These are phyloP conservation scores for Tholera decimalis DNA, from an alignment of 2,888 invertebrate species.

Conservation along the genomic window DNA sequence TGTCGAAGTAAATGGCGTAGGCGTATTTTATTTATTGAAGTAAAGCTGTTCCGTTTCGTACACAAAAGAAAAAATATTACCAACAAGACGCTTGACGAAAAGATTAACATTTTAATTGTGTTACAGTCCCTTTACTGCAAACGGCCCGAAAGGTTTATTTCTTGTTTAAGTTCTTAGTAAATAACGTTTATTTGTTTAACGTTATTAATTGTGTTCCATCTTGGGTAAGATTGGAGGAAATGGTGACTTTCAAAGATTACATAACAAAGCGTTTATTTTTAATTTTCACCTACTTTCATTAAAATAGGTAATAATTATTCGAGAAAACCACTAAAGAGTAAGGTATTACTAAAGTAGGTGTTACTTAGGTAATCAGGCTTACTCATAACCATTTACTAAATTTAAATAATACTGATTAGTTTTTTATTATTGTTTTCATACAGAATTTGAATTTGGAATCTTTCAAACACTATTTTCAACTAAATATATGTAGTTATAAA, in stretches of 20 bases:
- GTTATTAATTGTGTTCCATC: constrained; percentile 6
- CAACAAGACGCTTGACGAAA: constrained; percentile 17
- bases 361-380: no score
- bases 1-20: neutral
- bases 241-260: neutral
- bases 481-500: no score
- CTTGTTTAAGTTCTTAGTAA: constrained; percentile 15
- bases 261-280: neutral
- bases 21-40: neutral
- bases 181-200: constrained; percentile 21
- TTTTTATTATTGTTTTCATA: no score
- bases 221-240: constrained; percentile 1
- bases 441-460: no score
- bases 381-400: no score
- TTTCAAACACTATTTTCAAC: no score
- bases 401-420: no score
- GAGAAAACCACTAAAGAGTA: no score
- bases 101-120: constrained; percentile 35
- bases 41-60: constrained; percentile 2
- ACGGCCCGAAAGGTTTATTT: constrained; percentile 25
- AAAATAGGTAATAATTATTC: no score
- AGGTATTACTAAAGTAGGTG: no score
- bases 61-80: constrained; percentile 35
- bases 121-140: constrained; percentile 32
- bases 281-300: no score